A percentile compares a stretch with the other conserved stretches of the same genome.
Conservation (phyloP, 2,113 vertebrate species). For the Picathartes gymnocephalus region DNA sequence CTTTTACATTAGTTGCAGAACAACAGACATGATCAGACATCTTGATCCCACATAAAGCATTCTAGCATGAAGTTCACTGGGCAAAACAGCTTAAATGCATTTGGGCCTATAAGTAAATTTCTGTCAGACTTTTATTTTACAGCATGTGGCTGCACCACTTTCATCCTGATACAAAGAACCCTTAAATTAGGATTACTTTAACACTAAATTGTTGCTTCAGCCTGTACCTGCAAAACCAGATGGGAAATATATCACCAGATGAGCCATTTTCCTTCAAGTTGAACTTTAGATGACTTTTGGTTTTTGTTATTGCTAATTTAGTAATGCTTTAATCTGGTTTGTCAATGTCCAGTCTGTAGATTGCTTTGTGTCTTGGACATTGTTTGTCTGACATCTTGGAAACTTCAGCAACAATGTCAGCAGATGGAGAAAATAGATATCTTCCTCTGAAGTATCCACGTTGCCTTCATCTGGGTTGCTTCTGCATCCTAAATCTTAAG, state of each 20-base stretch:
- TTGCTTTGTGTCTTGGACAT: not conserved
- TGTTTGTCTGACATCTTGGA: not conserved
- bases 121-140: not conserved
- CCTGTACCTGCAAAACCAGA: not conserved
- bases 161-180: not conserved
- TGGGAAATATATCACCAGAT: not conserved
- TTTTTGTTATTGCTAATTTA: not conserved
- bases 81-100: not conserved
- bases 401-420: not conserved
- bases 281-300: not conserved
- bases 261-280: not conserved
- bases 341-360: not conserved
- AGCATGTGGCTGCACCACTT: not conserved
- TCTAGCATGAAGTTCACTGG: not conserved
- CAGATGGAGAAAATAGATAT: not conserved
- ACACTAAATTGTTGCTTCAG: not conserved
- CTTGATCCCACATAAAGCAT: not conserved
- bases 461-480: not conserved
- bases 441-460: not conserved
- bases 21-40: not conserved
- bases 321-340: not conserved
- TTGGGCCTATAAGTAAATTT: not conserved
- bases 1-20: not conserved
- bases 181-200: not conserved
- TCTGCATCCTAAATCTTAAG: not conserved